phyloP scores from a whole-genome alignment of 2,888 invertebrate genomes.

The Parthenolecanium corni region DNA sequence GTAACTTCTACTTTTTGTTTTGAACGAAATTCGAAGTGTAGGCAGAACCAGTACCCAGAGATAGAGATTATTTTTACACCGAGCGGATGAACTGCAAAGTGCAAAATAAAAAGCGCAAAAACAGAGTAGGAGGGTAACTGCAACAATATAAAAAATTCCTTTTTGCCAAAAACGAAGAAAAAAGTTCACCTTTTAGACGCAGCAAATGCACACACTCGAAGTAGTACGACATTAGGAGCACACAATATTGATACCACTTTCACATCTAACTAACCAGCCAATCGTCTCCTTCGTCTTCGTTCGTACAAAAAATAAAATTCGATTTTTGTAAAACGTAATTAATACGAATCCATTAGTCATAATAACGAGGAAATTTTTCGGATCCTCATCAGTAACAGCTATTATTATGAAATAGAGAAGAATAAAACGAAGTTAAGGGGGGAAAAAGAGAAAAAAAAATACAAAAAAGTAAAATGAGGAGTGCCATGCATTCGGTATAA shows the following conservation, averaged over 20 bases:
- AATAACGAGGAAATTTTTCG: too few species aligned
- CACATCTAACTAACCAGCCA: background rate
- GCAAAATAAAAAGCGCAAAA: background rate
- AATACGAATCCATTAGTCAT: too few species aligned
- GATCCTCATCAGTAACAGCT: too few species aligned
- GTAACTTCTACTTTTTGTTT: conserved; percentile 1
- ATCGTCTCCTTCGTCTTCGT: too few species aligned
- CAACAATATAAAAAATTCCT: background rate
- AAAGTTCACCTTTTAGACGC: background rate
- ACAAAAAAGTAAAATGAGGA: too few species aligned
- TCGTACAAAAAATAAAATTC: too few species aligned
- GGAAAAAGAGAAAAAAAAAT: too few species aligned
- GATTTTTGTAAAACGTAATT: too few species aligned
- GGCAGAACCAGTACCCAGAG: conserved; percentile 3
- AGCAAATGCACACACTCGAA: background rate
- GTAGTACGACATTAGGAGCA: background rate
- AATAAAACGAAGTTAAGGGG: too few species aligned
- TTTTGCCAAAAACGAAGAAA: background rate
- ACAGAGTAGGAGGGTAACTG: background rate
- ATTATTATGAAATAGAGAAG: too few species aligned
- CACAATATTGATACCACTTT: background rate
- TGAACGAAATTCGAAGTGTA: background rate
- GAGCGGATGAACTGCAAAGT: background rate
- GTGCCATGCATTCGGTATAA: background rate
- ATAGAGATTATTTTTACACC: background rate